Evolutionary conservation across 2,888 invertebrate genomes (phyloP).

Genomic region (Chrysolina haemoptera): DNA sequence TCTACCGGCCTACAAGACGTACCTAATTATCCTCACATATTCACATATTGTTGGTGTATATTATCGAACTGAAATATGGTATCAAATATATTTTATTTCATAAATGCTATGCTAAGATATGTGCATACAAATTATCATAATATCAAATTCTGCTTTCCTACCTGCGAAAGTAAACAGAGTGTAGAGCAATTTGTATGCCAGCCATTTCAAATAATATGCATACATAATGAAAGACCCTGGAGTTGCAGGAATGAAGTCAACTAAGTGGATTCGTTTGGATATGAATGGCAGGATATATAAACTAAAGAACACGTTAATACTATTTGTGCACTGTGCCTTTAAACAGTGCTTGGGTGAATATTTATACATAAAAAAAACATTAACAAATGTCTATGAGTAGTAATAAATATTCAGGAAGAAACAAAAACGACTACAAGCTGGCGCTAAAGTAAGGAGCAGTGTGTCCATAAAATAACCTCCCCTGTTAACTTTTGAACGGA

Average conservation of each 20-base stretch:
- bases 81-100: neutral
- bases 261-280: neutral
- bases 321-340: no score
- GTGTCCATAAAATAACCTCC: no score
- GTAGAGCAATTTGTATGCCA: slow-evolving; percentile 2
- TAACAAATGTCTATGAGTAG: no score
- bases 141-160: neutral
- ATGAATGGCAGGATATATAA: neutral
- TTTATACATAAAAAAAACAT: no score
- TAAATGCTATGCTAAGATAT: slow-evolving; percentile 1
- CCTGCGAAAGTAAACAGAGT: neutral
- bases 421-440: no score
- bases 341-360: no score
- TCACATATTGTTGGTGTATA: neutral
- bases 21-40: neutral
- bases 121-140: slow-evolving; percentile 10
- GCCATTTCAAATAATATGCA: slow-evolving; percentile 1
- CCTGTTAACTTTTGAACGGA: no score
- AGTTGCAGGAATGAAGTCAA: neutral
- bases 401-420: no score
- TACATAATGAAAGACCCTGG: neutral
- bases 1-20: no score
- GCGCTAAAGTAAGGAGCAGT: no score
- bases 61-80: neutral
- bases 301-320: no score